Base-by-base conservation (phyloP, 1,140 invertebrate species). In the Ditylenchus dipsaci region DNA sequence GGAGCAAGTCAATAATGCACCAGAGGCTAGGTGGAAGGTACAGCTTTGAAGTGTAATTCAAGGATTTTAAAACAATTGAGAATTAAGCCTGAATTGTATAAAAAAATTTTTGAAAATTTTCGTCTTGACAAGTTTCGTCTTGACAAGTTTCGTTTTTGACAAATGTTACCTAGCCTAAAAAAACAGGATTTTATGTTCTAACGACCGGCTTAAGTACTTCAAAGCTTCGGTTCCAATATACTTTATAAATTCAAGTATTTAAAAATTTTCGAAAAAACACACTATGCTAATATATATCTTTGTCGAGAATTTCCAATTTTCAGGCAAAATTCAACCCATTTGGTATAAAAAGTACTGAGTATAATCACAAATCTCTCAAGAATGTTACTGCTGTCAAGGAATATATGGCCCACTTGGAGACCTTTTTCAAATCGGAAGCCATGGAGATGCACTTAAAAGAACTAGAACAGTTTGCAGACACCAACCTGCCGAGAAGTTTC, bases 321-420 rank as follows among this genome's bases (percentile, higher is more conserved):
- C 33, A 72, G 70, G 74, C 72, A 19, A 74, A 75, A 47, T 74
- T 71, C 29, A 74, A 74, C 45, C 72, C 72, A n/a, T 74, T 77
- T 47, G 72, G 74, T 15, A 71, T 72, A 3, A 73, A 70, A 47
- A 71, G 26, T 13, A 70, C 62, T 21, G 73, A 74, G 13, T 74
- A 75, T 43, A 53, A 76, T 29, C 64, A 76, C 23, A 78, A 76
- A 62, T 60, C 74, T 15, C 47, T 76, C 5, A 74, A 71, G 29
- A 76, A 76, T 53, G 13, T 74, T 1, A 76, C 75, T 1, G 75
- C 75, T 5, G 62, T 76, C 21, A 78, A 78, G 53, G 76, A 76
- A 66, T 79, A 76, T 67, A 49, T 76, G 53, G 65, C 38, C 1
- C 59, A 65, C 26, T 45, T 76, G 17, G 72, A 76, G 26, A 30